Conservation (phyloP, 2,797 vertebrate species). For the Enteromius afrohamiltoni region DNA sequence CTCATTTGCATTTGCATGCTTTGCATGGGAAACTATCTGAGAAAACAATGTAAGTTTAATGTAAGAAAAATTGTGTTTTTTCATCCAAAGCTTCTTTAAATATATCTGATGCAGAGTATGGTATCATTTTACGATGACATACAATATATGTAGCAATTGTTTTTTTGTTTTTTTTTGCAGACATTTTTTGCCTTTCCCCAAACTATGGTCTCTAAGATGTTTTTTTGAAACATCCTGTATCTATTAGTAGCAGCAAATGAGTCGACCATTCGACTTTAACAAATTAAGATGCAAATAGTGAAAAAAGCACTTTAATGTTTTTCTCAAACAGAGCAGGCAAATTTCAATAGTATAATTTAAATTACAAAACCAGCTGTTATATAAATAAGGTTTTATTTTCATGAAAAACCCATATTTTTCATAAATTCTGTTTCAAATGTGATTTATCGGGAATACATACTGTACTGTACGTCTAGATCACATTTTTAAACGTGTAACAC, state of each 20-base stretch:
- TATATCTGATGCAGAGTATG: constrained; percentile 87
- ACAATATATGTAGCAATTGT: constrained; percentile 78
- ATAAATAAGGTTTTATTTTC: constrained; percentile 68
- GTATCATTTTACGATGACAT: constrained; percentile 73
- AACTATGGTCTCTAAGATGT: constrained; percentile 68
- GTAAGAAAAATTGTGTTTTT: constrained; percentile 82
- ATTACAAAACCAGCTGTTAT: constrained; percentile 61
- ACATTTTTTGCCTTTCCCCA: constrained; percentile 86
- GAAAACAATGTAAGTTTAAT: constrained; percentile 85
- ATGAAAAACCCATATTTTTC: constrained; percentile 67
- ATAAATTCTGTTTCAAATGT: constrained; percentile 80
- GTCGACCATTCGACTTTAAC: constrained; percentile 43
- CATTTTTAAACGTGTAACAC: constrained; percentile 79
- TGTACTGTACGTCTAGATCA: constrained; percentile 77
- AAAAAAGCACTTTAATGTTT: constrained; percentile 58
- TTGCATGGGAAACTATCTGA: constrained; percentile 90
- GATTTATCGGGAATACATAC: constrained; percentile 73
- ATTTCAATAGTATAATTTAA: constrained; percentile 31
- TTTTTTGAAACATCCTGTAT: constrained; percentile 63
- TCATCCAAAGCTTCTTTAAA: constrained; percentile 89
- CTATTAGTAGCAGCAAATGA: constrained; percentile 51
- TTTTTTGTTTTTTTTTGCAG: constrained; percentile 84
- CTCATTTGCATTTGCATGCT: constrained; percentile 92
- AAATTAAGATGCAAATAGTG: constrained; percentile 49
- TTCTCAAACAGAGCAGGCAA: constrained; percentile 38